A percentile compares a stretch with the other conserved stretches of the same genome.
Conservation (phyloP, 2,797 vertebrate species). For the Syncerus caffer region DNA sequence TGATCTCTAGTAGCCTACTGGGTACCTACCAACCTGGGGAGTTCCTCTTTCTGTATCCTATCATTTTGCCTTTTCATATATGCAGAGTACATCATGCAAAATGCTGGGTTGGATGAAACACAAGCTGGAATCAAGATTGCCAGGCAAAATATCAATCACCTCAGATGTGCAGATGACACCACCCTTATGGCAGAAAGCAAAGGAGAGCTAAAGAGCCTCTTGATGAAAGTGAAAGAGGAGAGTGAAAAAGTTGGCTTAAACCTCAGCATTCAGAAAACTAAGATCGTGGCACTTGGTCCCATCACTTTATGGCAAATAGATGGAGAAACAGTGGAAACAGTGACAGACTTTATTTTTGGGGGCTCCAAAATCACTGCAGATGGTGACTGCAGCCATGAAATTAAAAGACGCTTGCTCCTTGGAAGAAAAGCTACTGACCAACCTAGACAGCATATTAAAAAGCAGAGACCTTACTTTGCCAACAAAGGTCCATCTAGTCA, state of each 20-base stretch:
- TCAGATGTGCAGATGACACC: background rate
- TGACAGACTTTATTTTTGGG: background rate
- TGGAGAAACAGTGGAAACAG: background rate
- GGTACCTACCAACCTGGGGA: no score
- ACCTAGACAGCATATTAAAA: background rate
- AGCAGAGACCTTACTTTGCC: background rate
- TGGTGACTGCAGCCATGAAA: background rate
- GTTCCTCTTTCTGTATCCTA: no score
- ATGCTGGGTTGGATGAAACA: background rate
- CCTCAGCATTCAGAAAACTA: background rate
- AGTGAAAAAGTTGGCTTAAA: background rate
- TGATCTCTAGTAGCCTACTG: no score
- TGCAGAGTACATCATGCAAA: background rate
- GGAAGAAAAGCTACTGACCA: background rate
- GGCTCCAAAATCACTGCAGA: background rate
- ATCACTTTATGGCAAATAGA: background rate
- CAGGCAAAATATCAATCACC: background rate
- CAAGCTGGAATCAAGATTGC: background rate
- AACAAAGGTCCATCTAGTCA: background rate
- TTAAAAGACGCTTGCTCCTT: background rate
- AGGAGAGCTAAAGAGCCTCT: background rate
- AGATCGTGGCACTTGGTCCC: background rate
- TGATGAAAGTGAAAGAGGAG: background rate
- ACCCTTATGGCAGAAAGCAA: background rate
- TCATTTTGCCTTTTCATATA: no score